phyloP scores from a whole-genome alignment of 2,113 vertebrate genomes.

The Coreoperca whiteheadi region DNA sequence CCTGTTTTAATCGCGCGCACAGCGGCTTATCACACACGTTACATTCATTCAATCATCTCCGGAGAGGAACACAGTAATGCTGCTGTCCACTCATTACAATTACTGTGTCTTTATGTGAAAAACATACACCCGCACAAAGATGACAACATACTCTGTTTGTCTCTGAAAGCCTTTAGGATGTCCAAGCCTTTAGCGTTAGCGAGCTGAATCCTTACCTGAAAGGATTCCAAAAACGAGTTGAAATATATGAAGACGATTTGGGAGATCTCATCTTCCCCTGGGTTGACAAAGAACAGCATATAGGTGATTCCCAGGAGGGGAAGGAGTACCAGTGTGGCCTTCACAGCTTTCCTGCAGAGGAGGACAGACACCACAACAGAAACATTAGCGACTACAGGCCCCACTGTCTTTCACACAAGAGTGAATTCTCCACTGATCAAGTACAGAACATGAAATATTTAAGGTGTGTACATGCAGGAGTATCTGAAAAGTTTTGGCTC shows the following conservation, averaged over 20 bases:
- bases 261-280: constrained; percentile 95
- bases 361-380: not conserved
- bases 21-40: constrained; percentile 36
- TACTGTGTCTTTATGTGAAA: not conserved
- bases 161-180: not conserved
- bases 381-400: not conserved
- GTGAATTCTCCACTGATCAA: not conserved
- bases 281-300: constrained; percentile 98
- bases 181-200: too few species aligned
- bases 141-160: not conserved
- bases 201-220: constrained; percentile 88
- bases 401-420: not conserved
- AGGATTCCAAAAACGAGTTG: constrained; percentile 97
- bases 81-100: constrained; percentile 25
- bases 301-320: constrained; percentile 99
- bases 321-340: constrained; percentile 95
- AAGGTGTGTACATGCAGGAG: not conserved
- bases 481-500: not conserved
- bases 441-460: constrained; percentile 26
- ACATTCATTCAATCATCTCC: constrained; percentile 37
- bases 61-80: not conserved
- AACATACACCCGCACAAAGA: not conserved
- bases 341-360: constrained; percentile 94
- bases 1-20: constrained; percentile 43
- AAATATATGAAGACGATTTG: constrained; percentile 98